A percentile compares a stretch with the other conserved stretches of the same genome.
Evolutionary conservation across 2,113 vertebrate species (phyloP).

Genomic region (Eira barbara): DNA sequence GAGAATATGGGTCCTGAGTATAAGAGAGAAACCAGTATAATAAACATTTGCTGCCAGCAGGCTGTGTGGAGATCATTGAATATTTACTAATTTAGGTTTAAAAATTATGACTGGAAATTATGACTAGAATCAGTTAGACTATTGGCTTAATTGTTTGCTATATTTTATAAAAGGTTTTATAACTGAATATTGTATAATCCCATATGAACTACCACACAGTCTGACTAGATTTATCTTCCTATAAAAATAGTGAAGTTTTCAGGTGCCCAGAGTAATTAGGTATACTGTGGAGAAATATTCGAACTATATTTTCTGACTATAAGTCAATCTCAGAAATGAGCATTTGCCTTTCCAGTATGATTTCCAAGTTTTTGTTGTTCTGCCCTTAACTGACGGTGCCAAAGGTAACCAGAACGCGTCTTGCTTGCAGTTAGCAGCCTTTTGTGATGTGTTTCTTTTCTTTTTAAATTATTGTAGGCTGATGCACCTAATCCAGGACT

Average conservation of each 20-base stretch:
- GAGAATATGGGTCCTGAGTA: neutral
- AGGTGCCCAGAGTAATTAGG: neutral
- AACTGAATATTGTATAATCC: neutral
- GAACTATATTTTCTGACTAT: neutral
- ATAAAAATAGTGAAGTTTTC: neutral
- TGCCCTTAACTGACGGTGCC: neutral
- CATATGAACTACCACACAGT: neutral
- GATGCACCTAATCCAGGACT: constrained; percentile 88
- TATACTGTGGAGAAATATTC: neutral
- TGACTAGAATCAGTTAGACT: neutral
- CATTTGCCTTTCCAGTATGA: neutral
- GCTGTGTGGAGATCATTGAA: neutral
- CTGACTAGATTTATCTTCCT: neutral
- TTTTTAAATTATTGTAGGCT: constrained; percentile 79
- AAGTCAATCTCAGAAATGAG: neutral
- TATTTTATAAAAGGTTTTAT: constrained; percentile 23
- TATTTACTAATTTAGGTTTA: constrained; percentile 33
- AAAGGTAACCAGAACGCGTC: neutral
- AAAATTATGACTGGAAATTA: constrained; percentile 26
- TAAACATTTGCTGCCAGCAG: neutral
- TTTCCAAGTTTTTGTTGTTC: neutral
- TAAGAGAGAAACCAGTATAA: neutral
- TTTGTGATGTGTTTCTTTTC: constrained; percentile 56
- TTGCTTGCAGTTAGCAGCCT: constrained; percentile 50
- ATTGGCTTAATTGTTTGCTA: neutral